Base-by-base conservation (phyloP, 2,888 invertebrate genomes). In the Iphiclides podalirius region DNA sequence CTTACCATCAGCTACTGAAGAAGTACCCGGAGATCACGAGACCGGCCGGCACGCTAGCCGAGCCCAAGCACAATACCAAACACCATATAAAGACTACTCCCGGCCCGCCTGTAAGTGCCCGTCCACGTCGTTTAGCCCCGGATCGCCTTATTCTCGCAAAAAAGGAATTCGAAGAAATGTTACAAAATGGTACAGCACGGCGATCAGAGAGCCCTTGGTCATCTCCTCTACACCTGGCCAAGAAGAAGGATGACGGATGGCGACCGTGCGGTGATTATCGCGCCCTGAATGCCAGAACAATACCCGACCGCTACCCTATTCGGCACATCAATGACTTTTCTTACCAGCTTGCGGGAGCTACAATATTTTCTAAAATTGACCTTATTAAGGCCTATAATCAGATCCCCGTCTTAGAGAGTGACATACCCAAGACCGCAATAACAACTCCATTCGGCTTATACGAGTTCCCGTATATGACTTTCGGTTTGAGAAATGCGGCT, bases 121-220 rank as follows among this genome's bases (percentile, higher is more conserved):
- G 47, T 8, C 67, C 71, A 1, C 60, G 70, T 1, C 59, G 69
- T 0, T 44, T 72, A 2, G 66, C 64, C 1, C 70, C 70, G 0
- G 64, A 67, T 11, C 56, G 57, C 17, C 44, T 68, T 0, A 55
- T 57, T 17, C 60, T 64, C 1, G 70, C 71, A 0, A 58, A 63
- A 13, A 9, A 45, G 1, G 67, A 72, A 15, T 70, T 74, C 34
- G 52, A 70, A 1, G 0, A 26, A 26, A 6, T 6, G 26, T n/a
- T n/a, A n/a, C n/a, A n/a, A n/a, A n/a, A n/a, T n/a, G n/a, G n/a
- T n/a, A n/a, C n/a, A n/a, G n/a, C 26, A 9, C 26, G 26, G 26
- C 20, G 4, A 4, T 26, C 8, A 6, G 8, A 26, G 26, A 8
- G 8, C 8, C 2, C 26, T 8, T 26, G 26, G 20, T 13, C 13